A percentile compares a stretch with the other conserved stretches of the same genome.
Conservation (phyloP, 2,888 invertebrate species). For the Galeruca laticollis region DNA sequence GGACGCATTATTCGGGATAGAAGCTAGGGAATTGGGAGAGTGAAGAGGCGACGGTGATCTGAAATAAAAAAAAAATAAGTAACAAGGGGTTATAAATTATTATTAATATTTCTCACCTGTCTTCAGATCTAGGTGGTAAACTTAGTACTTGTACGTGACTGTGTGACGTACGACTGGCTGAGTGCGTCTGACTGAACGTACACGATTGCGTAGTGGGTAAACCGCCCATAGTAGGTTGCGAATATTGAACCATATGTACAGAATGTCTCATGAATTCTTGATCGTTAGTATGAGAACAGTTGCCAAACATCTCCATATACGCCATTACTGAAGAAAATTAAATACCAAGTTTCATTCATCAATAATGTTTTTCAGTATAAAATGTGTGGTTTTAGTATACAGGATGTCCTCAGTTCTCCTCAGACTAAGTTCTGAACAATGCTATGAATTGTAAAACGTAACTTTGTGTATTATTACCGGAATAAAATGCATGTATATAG, state of each 20-base stretch:
- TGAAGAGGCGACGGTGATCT: conserved; percentile 54
- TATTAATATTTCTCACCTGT: conserved; percentile 27
- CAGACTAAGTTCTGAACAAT: no score
- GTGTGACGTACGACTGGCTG: conserved; percentile 58
- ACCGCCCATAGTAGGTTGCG: conserved; percentile 54
- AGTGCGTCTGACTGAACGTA: conserved; percentile 67
- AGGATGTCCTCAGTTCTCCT: not conserved
- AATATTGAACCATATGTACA: conserved; percentile 73
- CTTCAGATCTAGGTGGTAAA: conserved; percentile 49
- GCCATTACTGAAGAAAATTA: conserved; percentile 82
- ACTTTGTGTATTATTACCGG: no score
- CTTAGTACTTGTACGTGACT: conserved; percentile 58
- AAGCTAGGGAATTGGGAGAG: conserved; percentile 54
- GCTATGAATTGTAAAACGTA: no score
- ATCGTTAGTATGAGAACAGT: conserved; percentile 84
- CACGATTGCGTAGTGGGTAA: conserved; percentile 72
- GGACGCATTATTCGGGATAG: conserved; percentile 45
- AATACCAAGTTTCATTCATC: no score
- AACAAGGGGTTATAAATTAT: conserved; percentile 49
- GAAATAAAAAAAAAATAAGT: conserved; percentile 56
- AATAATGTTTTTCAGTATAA: conserved; percentile 1
- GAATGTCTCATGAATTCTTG: conserved; percentile 89
- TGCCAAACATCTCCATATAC: conserved; percentile 96
- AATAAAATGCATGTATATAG: no score
- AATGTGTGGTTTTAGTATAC: not conserved